Conservation (phyloP, 2,888 invertebrate genomes). For the Cerastis leucographa region DNA sequence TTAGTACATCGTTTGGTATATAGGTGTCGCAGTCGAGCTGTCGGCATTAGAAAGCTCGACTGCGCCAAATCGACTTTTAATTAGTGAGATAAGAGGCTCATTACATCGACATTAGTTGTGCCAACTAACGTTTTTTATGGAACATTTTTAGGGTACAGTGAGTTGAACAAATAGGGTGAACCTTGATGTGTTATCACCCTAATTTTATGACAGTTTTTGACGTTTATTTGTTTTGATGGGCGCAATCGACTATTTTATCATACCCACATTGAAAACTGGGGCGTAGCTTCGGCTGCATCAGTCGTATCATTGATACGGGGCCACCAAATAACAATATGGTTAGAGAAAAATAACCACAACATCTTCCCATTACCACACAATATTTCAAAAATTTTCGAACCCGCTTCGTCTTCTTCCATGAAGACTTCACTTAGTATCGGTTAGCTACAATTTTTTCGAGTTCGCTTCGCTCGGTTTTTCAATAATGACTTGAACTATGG, state of each 20-base stretch:
- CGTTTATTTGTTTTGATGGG: constrained; percentile 1
- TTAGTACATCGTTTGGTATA: constrained; percentile 68
- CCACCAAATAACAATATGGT: neutral
- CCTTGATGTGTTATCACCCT: constrained; percentile 14
- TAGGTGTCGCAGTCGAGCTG: constrained; percentile 72
- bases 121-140: constrained; percentile 82
- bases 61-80: constrained; percentile 89
- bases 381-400: neutral
- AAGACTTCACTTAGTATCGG: neutral
- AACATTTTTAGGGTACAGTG: constrained; percentile 76
- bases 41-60: constrained; percentile 82
- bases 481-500: neutral
- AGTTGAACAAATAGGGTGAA: constrained; percentile 19
- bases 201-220: constrained; percentile 1
- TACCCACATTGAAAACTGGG: neutral
- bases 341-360: neutral
- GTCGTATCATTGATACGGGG: neutral
- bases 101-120: constrained; percentile 87
- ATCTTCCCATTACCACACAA: neutral
- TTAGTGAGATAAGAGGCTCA: constrained; percentile 89
- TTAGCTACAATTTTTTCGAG: no score
- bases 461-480: neutral
- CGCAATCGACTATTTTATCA: neutral
- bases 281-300: neutral
- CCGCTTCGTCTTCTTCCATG: neutral